phyloP scores from a whole-genome alignment of 2,888 invertebrate genomes.

The Trachelus tabidus region DNA sequence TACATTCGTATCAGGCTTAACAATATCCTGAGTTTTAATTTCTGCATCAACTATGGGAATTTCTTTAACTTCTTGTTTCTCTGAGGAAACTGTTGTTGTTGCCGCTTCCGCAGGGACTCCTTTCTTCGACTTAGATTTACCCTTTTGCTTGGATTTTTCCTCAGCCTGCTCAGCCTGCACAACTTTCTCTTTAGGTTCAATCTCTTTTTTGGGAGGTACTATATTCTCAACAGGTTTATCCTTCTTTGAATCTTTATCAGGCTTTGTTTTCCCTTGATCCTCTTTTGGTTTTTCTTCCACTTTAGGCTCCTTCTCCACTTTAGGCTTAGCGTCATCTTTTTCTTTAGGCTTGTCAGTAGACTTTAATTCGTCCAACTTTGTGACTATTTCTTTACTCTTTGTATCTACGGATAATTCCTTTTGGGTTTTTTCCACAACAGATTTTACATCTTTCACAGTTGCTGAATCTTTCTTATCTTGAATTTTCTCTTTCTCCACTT shows the following conservation, averaged over 20 bases:
- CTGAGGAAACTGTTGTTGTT: slow-evolving; percentile 2
- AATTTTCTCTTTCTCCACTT: slow-evolving; percentile 1
- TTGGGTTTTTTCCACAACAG: slow-evolving; percentile 12
- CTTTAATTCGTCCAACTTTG: slow-evolving; percentile 22
- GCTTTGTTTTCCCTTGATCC: slow-evolving; percentile 9
- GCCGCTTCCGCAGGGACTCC: not conserved
- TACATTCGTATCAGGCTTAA: not conserved
- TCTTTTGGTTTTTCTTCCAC: slow-evolving; percentile 9
- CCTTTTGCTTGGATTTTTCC: slow-evolving; percentile 28
- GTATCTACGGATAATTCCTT: slow-evolving; percentile 1
- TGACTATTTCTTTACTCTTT: slow-evolving; percentile 9
- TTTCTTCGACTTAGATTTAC: slow-evolving; percentile 32
- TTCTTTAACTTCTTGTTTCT: slow-evolving; percentile 4
- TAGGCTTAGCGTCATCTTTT: slow-evolving; percentile 9
- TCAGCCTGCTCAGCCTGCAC: slow-evolving; percentile 8
- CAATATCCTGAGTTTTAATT: not conserved
- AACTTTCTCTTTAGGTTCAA: slow-evolving; percentile 2
- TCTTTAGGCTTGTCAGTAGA: slow-evolving; percentile 5
- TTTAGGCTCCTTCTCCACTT: slow-evolving; percentile 7
- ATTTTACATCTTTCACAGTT: not conserved
- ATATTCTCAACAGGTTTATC: slow-evolving; percentile 1
- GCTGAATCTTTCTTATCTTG: slow-evolving; percentile 1
- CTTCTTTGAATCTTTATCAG: slow-evolving; percentile 11
- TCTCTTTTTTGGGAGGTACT: slow-evolving; percentile 2
- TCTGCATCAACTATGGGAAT: not conserved